Conservation (phyloP, 2,113 vertebrate genomes). For the Coregonus clupeaformis region DNA sequence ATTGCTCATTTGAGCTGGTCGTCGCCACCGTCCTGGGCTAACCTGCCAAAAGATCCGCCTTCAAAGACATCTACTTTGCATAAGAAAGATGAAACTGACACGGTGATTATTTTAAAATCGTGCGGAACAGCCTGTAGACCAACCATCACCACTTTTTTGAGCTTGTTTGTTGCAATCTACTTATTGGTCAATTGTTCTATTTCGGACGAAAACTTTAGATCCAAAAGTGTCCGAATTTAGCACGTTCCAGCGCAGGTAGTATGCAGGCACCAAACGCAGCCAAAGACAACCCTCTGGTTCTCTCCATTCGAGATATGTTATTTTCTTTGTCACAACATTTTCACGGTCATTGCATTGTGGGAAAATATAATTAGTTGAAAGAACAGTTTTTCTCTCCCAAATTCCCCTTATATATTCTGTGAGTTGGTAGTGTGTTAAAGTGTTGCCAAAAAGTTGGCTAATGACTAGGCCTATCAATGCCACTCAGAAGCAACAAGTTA, state of each 20-base stretch:
- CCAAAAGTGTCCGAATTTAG: conserved; percentile 32
- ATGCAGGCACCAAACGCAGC: conserved; percentile 38
- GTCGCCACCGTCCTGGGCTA: conserved; percentile 67
- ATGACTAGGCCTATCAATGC: too few relatives aligned
- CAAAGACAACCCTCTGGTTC: conserved; percentile 27
- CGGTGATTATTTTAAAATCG: conserved; percentile 86
- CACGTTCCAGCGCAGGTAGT: conserved; percentile 27
- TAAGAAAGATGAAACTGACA: conserved; percentile 91
- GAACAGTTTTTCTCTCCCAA: conserved; percentile 39
- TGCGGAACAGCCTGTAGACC: conserved; percentile 77
- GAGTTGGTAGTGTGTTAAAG: not conserved
- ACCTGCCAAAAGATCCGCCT: conserved; percentile 86
- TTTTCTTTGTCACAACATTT: conserved; percentile 44
- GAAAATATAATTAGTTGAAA: conserved; percentile 16
- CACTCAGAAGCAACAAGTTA: not conserved
- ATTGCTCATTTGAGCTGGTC: conserved; percentile 64
- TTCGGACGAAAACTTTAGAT: conserved; percentile 40
- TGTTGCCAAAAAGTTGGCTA: too few relatives aligned
- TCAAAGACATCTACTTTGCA: conserved; percentile 87
- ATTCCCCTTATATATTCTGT: not conserved
- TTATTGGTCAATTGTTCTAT: conserved; percentile 55
- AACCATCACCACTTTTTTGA: conserved; percentile 59
- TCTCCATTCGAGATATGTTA: conserved; percentile 23
- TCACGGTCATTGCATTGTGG: conserved; percentile 50
- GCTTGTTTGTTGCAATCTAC: conserved; percentile 68